Evolutionary conservation across 2,113 vertebrate species (phyloP), one percentile per base, ranked within the genome.

Genomic region (Collichthys lucidus): DNA sequence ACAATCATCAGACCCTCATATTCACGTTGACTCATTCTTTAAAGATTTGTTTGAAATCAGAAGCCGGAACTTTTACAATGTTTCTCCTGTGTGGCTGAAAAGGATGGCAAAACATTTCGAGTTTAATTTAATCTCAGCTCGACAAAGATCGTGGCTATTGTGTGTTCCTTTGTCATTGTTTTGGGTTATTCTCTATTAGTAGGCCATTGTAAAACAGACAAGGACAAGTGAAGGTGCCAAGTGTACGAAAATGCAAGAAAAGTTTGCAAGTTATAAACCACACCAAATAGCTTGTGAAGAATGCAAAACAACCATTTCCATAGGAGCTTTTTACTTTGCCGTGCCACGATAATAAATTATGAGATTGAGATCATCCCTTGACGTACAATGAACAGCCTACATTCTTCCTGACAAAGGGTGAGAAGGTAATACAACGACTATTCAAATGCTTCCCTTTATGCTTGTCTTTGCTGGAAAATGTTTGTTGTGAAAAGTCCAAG

Each of bases 401-500:
- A 93, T 94, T 95, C 92, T 92, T 79, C 82, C 74, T 60, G 73
- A 93, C 91, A 94, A 94, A 91, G 90, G 88, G 73, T 87, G 84
- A 89, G 87, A 93, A 91, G 90, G 88, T 91, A 94, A 94, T 90
- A 91, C 93, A 90, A 89, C 67, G 59, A 74, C 86, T 87, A 95
- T 95, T 95, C 93, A 95, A 22, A 82, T 50, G 62, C 92, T 91
- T 94, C 68, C 84, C 90, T 94, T 93, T 91, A 89, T 92, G 93
- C 89, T 80, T 26, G 90, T 94, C 89, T 91, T 92, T 89, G 76
- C 73, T n/a, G 79, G 83, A 94, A 92, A 93, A 91, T 93, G 91
- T 95, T 94, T 93, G 93, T 93, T 89, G 84, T 88, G 89, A 93
- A 94, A 93, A 92, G 89, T 94, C 92, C 93, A 91, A 92, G 95